Base-by-base conservation (phyloP, 2,888 invertebrate species). In the Autographa pulchrina region DNA sequence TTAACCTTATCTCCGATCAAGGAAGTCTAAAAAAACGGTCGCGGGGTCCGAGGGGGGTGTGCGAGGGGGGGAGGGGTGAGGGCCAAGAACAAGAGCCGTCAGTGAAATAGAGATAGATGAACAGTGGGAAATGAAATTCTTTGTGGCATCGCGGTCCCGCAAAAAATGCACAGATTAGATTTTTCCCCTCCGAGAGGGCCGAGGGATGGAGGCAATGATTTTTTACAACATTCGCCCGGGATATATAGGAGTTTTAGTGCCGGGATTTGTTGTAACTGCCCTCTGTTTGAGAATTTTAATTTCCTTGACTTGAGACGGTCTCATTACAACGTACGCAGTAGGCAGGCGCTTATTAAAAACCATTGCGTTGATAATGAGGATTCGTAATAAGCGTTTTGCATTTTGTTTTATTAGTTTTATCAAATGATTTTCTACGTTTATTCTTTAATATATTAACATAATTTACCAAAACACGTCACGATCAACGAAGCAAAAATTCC, bases 91-190 rank as follows among this genome's bases (percentile, higher is more conserved):
- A 95, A 95, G 95, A 92, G 95, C 93, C 94, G 96, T 96, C 96
- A 96, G 92, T 95, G 95, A 94, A 96, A 96, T 95, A 95, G 96
- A 96, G 96, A 96, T 95, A 96, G 96, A 96, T 96, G 96, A 96
- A 96, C 96, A 96, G 95, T 95, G 95, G 96, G 96, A 96, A 96
- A 96, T 96, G 96, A 96, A 96, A 96, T 96, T 96, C 96, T 96
- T 96, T 96, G 96, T 96, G 96, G 96, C 94, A 94, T 95, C 95
- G 95, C 95, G 95, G 95, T 94, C 96, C 93, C 96, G 96, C 96
- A 96, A 96, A 96, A 96, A 96, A 96, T 96, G 95, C 95, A 94
- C 95, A 96, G 96, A 96, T 96, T 96, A 96, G 96, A 96, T 96
- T 96, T 89, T 96, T 95, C 96, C 95, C 95, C 92, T 93, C 92